Conservation (phyloP, 2,888 invertebrate genomes). For the Cheilosia scutellata region DNA sequence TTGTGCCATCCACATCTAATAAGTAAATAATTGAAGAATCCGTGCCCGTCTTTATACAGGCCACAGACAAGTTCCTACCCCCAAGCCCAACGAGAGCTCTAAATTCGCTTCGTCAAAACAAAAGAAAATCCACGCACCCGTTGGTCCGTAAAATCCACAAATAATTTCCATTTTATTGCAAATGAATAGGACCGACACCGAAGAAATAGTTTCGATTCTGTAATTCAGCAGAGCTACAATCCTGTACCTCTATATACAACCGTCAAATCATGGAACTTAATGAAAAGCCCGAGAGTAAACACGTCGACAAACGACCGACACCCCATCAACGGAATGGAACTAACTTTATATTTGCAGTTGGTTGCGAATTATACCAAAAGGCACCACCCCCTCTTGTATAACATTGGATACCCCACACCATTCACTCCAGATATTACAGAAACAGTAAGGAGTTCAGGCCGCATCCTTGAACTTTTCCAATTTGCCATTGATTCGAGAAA, state of each 20-base stretch:
- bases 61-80: neutral
- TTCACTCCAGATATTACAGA: neutral
- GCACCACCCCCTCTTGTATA: constrained; percentile 11
- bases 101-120: constrained; percentile 11
- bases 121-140: constrained; percentile 31
- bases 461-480: constrained; percentile 75
- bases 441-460: constrained; percentile 12
- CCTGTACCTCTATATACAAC: neutral
- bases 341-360: constrained; percentile 16
- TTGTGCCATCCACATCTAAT: constrained; percentile 7
- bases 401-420: neutral
- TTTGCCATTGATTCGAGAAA: constrained; percentile 75
- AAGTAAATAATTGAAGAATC: constrained; percentile 12
- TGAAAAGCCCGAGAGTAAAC: constrained; percentile 48
- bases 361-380: constrained; percentile 43
- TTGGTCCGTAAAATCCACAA: constrained; percentile 28
- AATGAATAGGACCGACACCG: constrained; percentile 41
- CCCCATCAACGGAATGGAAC: constrained; percentile 19
- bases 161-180: constrained; percentile 50
- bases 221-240: constrained; percentile 6
- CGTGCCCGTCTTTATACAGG: neutral
- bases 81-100: neutral
- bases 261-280: constrained; percentile 26
- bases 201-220: constrained; percentile 42
- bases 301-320: constrained; percentile 25